Evolutionary conservation across 2,113 vertebrate genomes (phyloP), one percentile per base, ranked within the genome.

Genomic region (Rhombomys opimus): DNA sequence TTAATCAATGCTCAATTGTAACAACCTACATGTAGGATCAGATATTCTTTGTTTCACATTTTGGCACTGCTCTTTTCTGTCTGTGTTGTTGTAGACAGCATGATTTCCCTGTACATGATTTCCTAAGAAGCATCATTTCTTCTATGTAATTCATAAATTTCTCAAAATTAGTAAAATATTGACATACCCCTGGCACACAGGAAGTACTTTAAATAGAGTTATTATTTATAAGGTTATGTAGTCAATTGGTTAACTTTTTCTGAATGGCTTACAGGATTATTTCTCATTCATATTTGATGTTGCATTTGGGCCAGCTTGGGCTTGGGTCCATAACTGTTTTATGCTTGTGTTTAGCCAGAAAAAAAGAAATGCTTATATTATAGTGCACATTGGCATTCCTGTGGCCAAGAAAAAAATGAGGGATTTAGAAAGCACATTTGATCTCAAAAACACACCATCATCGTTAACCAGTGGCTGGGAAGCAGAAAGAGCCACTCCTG

Each of bases 21-120:
- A 96, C 77, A 6, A 75, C 1, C 7, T 78, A 0, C 52, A 67
- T 50, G 67, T 70, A 96, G 27, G 54, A 93, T 93, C 41, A 95
- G 70, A 46, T 73, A 50, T 27, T 7, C n/a, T 88, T 93, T 84
- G 67, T n/a, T 91, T 97, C 85, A 85, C 41, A 80, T 70, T 78
- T 76, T 91, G 75, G 25, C 65, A 93, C 22, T 81, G 17, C 1
- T 0, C 63, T 32, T 95, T 87, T 93, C 73, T 91, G 35, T 10
- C 25, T 94, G 6, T 72, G 35, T 68, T 68, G 1, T 27, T 87
- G 92, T 63, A 41, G 61, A 90, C 30, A 63, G 46, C 22, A 70
- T 63, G 32, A 41, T 46, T 38, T 84, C 27, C 8, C 5, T 65
- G 2, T 78, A 75, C 5, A 81, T 81, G 54, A 7, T 75, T 94